Evolutionary conservation across 2,888 invertebrate genomes (phyloP).

Genomic region (Podotricha telesiphe): DNA sequence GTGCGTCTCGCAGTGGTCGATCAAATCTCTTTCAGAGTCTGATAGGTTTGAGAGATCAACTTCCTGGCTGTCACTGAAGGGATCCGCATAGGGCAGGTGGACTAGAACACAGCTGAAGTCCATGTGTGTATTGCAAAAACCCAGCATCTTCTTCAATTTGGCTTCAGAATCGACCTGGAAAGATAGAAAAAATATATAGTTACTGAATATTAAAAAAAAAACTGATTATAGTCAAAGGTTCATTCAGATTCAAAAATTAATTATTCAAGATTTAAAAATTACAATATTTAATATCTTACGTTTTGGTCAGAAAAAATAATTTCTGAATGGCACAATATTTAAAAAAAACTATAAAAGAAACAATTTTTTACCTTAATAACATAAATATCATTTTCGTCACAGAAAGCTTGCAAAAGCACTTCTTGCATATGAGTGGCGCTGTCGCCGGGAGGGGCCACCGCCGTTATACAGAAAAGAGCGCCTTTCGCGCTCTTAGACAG

Average conservation of each 20-base stretch:
- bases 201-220: not conserved
- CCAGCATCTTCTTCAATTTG: slow-evolving; percentile 77
- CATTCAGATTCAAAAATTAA: no score
- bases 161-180: slow-evolving; percentile 83
- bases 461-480: slow-evolving; percentile 87
- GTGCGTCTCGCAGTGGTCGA: slow-evolving; percentile 87
- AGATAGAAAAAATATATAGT: slow-evolving; percentile 21
- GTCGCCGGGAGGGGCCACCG: slow-evolving; percentile 87
- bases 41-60: slow-evolving; percentile 78
- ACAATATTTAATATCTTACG: no score
- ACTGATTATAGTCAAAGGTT: no score
- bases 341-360: not conserved
- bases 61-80: slow-evolving; percentile 73
- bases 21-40: slow-evolving; percentile 84
- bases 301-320: no score
- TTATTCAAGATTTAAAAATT: no score
- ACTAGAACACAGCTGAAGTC: slow-evolving; percentile 84
- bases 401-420: slow-evolving; percentile 90
- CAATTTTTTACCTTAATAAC: slow-evolving; percentile 86
- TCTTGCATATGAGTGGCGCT: slow-evolving; percentile 91
- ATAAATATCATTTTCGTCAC: slow-evolving; percentile 90
- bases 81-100: slow-evolving; percentile 78
- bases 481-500: slow-evolving; percentile 84
- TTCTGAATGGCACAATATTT: not conserved
- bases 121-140: slow-evolving; percentile 66